Evolutionary conservation across 2,797 vertebrate genomes (phyloP).

Genomic region (Erethizon dorsatum): DNA sequence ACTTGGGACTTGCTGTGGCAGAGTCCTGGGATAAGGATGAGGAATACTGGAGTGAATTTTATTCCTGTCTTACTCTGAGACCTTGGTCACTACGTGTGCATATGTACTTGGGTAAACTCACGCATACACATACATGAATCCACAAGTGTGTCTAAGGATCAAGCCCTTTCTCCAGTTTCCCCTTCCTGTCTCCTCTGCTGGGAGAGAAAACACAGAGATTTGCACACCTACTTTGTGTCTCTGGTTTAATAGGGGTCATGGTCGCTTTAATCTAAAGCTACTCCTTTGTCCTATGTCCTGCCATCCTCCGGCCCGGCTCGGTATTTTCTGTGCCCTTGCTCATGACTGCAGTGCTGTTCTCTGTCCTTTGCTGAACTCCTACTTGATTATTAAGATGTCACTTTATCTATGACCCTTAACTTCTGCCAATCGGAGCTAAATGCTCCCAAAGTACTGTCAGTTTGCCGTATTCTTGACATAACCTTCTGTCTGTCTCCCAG

Average conservation of each 20-base stretch:
- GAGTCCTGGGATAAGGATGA: neutral
- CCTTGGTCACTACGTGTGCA: rapidly evolving
- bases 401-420: neutral
- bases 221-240: rapidly evolving
- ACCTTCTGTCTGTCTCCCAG: no score
- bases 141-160: no score
- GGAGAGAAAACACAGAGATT: neutral
- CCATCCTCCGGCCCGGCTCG: no score
- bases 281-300: no score
- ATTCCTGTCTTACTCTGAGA: neutral
- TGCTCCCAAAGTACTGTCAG: neutral
- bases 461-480: no score
- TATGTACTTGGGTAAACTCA: neutral
- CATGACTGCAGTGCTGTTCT: neutral
- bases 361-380: neutral
- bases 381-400: neutral
- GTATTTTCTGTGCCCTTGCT: neutral
- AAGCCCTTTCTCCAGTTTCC: neutral
- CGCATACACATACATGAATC: neutral
- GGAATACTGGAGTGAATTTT: rapidly evolving
- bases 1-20: neutral
- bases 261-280: no score
- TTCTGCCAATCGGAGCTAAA: neutral
- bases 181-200: neutral
- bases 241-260: neutral